These are phyloP conservation scores for Mus spicilegus DNA, from an alignment of 2,113 vertebrate genomes.

Conservation along the genomic window DNA sequence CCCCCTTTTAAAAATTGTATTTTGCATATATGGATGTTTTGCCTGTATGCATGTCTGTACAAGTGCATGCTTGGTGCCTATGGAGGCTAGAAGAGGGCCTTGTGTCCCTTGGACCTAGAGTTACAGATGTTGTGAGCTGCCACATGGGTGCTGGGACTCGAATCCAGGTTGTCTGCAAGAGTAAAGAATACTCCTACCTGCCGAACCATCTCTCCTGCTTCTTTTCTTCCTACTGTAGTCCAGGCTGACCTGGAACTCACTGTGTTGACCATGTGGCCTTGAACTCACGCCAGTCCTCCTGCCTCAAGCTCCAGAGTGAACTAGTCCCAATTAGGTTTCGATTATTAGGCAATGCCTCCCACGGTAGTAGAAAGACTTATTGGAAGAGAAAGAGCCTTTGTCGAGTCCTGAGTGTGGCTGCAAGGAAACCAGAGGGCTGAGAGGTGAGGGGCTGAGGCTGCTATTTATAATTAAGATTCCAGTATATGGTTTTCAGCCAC, in stretches of 20 bases:
- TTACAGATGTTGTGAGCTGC: not conserved
- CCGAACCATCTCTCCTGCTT: not conserved
- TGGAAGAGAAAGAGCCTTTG: constrained; percentile 74
- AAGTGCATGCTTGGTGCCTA: not conserved
- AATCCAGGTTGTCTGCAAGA: not conserved
- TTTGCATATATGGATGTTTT: not conserved
- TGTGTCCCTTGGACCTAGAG: not conserved
- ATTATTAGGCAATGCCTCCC: constrained; percentile 30
- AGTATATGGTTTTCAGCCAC: constrained; percentile 71
- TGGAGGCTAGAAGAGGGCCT: not conserved
- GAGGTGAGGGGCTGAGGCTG: constrained; percentile 35
- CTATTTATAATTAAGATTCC: constrained; percentile 74
- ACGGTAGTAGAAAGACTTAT: constrained; percentile 8
- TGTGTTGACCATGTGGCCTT: not conserved
- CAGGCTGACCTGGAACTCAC: not conserved
- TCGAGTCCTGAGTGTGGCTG: not conserved
- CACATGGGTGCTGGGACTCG: not conserved
- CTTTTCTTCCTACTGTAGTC: not conserved
- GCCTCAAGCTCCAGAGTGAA: not conserved
- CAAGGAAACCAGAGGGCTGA: constrained; percentile 54
- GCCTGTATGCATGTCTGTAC: not conserved
- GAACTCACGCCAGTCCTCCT: not conserved
- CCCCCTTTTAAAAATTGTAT: not conserved
- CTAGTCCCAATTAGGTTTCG: not conserved
- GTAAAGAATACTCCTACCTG: not conserved